Base-by-base conservation (phyloP, 2,888 invertebrate species). In the Ectemnius continuus region DNA sequence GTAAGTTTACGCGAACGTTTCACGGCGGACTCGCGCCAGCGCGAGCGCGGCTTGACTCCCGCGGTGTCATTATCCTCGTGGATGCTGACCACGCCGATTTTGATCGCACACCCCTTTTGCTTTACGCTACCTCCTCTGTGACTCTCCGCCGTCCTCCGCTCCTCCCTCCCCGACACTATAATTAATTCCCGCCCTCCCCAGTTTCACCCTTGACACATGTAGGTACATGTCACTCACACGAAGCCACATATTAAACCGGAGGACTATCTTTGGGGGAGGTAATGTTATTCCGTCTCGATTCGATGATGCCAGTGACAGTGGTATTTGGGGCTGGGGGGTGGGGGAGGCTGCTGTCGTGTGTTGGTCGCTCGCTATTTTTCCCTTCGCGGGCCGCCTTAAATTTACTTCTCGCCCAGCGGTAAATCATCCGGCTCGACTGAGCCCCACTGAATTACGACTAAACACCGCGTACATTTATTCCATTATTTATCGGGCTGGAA, bases 1-100 rank as follows among this genome's bases (percentile, higher is more conserved):
- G 60, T 69, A 77, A 72, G 76, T 75, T 71, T 60, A 70, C 76
- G 69, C 70, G 75, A 68, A 61, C 73, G 78, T 76, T 76, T 67
- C 73, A 59, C 68, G 69, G 71, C 14, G 16, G 52, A 36, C 36
- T 5, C 36, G 36, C 36, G n/a, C n/a, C n/a, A n/a, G n/a, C n/a
- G n/a, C n/a, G n/a, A n/a, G n/a, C n/a, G 11, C 36, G 36, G 36
- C 36, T 8, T 8, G 5, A 3, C n/a, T 1, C 52, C 1, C 14
- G 14, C 16, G 5, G 52, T 52, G 52, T 52, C 52, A 52, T 52
- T 52, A 52, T 52, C 52, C 16, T 52, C 52, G 16, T n/a, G 36
- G 36, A 16, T 52, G 52, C 52, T 52, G 52, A 52, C 52, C 52
- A 52, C 16, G 52, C 16, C 52, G 6, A 16, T 52, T 16, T 14